Conservation (phyloP, 2,797 vertebrate genomes). For the Eremophila alpestris region DNA sequence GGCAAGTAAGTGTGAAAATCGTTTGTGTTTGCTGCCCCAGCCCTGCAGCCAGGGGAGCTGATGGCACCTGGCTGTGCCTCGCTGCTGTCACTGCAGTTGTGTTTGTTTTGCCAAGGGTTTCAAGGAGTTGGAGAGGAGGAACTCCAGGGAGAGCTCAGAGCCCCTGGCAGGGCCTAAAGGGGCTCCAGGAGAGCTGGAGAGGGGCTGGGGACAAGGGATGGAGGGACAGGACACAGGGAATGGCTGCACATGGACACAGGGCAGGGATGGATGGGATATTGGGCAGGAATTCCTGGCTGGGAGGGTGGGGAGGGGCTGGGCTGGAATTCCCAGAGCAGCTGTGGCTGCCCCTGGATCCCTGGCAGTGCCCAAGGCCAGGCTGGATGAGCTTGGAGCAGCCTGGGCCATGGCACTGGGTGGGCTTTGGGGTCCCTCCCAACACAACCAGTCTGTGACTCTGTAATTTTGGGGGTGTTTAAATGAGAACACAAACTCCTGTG, state of each 20-base stretch:
- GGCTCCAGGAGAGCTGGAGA: not conserved
- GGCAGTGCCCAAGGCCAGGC: not conserved
- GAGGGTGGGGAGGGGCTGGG: not conserved
- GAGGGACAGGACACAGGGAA: not conserved
- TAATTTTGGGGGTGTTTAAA: not conserved
- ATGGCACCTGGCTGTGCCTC: fast-evolving
- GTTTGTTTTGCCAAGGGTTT: not conserved
- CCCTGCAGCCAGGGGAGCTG: fast-evolving
- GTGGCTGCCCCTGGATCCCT: not conserved
- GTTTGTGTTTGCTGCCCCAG: not conserved
- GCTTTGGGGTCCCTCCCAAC: fast-evolving
- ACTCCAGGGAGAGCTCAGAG: not conserved
- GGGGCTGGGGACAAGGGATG: not conserved
- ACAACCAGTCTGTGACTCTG: fast-evolving
- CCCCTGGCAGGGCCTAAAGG: fast-evolving
- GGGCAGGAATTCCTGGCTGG: not conserved
- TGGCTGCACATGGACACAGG: not conserved
- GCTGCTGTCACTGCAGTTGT: fast-evolving
- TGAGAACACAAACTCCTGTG: not conserved
- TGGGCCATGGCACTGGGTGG: fast-evolving
- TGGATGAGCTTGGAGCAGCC: not conserved
- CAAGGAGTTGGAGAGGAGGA: fast-evolving
- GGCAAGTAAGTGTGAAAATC: slow-evolving; percentile 86
- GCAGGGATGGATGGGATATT: fast-evolving
- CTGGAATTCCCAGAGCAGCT: not conserved